Evolutionary conservation across 2,797 vertebrate species (phyloP).

Genomic region (Rhabdomys pumilio): DNA sequence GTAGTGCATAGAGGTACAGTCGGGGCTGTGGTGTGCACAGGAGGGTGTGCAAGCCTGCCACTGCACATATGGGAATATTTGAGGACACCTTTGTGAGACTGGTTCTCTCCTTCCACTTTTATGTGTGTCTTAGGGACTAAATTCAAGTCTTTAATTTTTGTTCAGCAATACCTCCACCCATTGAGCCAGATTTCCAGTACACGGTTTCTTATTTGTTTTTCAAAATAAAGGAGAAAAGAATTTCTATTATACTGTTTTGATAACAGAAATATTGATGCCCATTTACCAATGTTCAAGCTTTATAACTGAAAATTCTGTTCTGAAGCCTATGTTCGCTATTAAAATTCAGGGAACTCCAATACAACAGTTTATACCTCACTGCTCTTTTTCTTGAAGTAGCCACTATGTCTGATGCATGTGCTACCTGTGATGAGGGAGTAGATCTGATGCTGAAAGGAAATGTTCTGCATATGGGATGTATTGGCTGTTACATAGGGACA

Average conservation of each 20-base stretch:
- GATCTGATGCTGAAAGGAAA: neutral
- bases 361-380: neutral
- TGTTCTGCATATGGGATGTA: neutral
- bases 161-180: neutral
- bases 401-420: neutral
- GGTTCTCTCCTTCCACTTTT: neutral
- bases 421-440: neutral
- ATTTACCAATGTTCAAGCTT: neutral
- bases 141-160: neutral
- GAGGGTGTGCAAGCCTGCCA: neutral
- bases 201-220: neutral
- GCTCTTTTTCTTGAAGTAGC: neutral
- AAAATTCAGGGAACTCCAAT: slow-evolving; percentile 11
- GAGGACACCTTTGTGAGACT: neutral
- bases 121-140: neutral
- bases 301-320: neutral
- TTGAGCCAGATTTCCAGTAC: too few species aligned
- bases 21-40: neutral
- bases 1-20: neutral
- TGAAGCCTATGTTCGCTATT: neutral
- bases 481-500: neutral
- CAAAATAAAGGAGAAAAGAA: neutral
- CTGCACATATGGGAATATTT: too few species aligned
- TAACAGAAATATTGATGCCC: neutral
- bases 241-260: neutral